Conservation (phyloP, 2,888 invertebrate species). For the Caradrina kadenii region DNA sequence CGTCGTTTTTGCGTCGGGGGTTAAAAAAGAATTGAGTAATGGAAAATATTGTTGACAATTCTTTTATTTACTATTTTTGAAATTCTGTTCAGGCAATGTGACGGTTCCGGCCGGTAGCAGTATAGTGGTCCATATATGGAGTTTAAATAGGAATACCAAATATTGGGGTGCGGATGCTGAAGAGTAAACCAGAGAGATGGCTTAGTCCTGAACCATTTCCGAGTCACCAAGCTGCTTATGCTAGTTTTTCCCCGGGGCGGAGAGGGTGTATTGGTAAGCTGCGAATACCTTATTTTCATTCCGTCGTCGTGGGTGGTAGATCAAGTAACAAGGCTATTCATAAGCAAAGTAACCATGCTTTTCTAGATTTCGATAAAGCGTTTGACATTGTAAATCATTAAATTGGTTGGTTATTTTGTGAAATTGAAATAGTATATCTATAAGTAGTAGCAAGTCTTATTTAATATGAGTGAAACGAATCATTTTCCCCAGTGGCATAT, state of each 20-base stretch:
- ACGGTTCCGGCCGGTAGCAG: slow-evolving; percentile 48
- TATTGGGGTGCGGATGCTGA: slow-evolving; percentile 48
- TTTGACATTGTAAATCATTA: neutral
- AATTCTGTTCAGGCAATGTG: slow-evolving; percentile 37
- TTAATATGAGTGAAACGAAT: neutral
- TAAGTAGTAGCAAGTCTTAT: neutral
- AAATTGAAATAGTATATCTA: neutral
- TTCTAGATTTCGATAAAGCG: neutral
- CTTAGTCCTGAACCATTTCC: slow-evolving; percentile 16
- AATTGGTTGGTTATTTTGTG: neutral
- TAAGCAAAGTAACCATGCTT: neutral
- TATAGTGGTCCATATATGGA: slow-evolving; percentile 41
- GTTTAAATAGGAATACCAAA: slow-evolving; percentile 25
- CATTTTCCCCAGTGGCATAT: neutral
- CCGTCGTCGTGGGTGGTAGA: no score
- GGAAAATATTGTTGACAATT: no score
- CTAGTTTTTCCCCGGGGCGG: slow-evolving; percentile 57
- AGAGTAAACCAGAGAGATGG: slow-evolving; percentile 51
- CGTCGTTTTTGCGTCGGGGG: no score
- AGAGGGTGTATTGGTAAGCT: slow-evolving; percentile 59
- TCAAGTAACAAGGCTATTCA: no score
- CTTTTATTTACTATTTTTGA: neutral
- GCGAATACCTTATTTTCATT: neutral
- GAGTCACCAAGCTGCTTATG: slow-evolving; percentile 47
- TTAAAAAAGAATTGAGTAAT: no score